Evolutionary conservation across 2,113 vertebrate genomes (phyloP), one percentile per base, ranked within the genome.

Genomic region (Nycticebus coucang): DNA sequence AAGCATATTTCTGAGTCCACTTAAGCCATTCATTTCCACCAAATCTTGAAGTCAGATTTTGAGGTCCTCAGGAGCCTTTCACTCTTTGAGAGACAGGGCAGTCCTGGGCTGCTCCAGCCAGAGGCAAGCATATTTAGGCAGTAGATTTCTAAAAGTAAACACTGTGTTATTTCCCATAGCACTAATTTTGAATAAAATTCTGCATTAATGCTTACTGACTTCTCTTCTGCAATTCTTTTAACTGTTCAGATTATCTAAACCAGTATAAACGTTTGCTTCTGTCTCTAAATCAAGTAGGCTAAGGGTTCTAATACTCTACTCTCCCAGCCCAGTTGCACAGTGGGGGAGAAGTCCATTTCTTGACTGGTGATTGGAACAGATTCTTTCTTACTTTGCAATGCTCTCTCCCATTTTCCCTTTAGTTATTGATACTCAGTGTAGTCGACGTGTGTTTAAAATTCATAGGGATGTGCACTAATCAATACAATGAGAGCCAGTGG

Each of bases 151-250:
- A 83, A 79, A 80, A 90, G 41, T 22, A 77, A 50, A 81, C 41
- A 41, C 35, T 64, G 1, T 0, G 17, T 68, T 74, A 50, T 35
- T 89, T 60, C 35, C 30, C 45, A 21, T 26, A 55, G 83, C 41
- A 35, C 33, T 92, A 68, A 62, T 74, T 94, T 95, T 88, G 93
- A 92, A 79, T 96, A 55, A 87, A 94, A 95, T 45, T 74, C 12
- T 91, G 41, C 33, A 80, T 85, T 33, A 77, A 57, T 85, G 41
- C 9, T 59, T 68, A 92, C 90, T 57, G 66, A 19, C 50, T 89
- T 13, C 59, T 91, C 26, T 28, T 84, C 53, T 53, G 6, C 57
- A 55, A 28, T 84, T 75, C 22, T 86, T 71, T 85, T 55, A 83
- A 78, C 66, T 68, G 28, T 37, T 75, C 7, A 82, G 33, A 28